These are phyloP conservation scores for Meloe dianella DNA, from an alignment of 2,888 invertebrate species.

Conservation along the genomic window DNA sequence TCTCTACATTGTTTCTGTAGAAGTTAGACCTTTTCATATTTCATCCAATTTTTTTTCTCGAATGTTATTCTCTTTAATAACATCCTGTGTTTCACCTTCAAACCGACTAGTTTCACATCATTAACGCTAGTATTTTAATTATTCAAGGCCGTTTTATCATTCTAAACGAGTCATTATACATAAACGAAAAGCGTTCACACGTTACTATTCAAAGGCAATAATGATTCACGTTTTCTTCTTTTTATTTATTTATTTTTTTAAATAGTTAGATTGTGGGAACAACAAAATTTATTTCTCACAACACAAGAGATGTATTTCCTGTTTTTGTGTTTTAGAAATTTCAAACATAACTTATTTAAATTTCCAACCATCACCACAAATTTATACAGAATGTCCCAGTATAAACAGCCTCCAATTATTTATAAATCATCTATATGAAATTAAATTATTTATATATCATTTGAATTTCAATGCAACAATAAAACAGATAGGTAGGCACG, in stretches of 20 bases:
- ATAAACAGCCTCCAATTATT: not conserved
- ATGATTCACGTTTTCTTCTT: not conserved
- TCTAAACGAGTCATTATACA: not conserved
- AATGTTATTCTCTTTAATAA: not conserved
- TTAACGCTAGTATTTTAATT: conserved; percentile 1
- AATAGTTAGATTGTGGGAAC: not conserved
- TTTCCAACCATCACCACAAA: not conserved
- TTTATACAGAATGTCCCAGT: not conserved
- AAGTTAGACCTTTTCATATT: not conserved
- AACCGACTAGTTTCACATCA: conserved; percentile 1
- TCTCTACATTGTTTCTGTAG: not conserved
- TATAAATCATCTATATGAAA: not conserved
- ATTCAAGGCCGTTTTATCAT: conserved; percentile 4
- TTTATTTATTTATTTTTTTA: not conserved
- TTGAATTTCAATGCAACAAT: not conserved
- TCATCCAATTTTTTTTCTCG: not conserved
- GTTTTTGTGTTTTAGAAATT: not conserved
- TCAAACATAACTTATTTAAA: not conserved
- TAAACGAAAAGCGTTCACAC: not conserved
- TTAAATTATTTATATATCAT: not conserved
- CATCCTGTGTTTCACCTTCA: conserved; percentile 5
- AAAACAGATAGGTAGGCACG: not conserved
- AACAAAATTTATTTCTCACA: not conserved
- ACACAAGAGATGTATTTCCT: not conserved
- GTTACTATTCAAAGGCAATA: conserved; percentile 6